These are phyloP conservation scores for Synanthedon myopaeformis DNA, from an alignment of 2,888 invertebrate genomes.

Conservation along the genomic window DNA sequence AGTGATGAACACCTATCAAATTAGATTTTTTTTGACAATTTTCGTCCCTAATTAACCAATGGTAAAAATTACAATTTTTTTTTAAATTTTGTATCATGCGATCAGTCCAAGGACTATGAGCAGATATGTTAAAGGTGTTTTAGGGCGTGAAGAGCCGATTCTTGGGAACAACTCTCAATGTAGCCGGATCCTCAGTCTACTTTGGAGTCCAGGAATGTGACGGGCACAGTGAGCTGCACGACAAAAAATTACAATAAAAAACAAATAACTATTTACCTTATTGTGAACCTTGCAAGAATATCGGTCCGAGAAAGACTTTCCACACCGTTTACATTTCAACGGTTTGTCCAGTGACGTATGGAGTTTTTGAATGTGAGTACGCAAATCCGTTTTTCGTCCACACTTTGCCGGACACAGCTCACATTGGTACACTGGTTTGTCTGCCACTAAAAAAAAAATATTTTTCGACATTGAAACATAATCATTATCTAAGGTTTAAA, in stretches of 20 bases:
- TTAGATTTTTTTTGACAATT: background rate
- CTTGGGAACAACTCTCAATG: no score
- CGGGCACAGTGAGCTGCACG: no score
- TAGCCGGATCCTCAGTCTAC: no score
- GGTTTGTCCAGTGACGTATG: constrained; percentile 90
- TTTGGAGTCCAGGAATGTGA: no score
- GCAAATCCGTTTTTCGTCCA: constrained; percentile 94
- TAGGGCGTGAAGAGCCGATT: no score
- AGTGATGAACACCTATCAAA: no score
- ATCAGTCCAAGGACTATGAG: no score
- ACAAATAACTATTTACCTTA: constrained; percentile 30
- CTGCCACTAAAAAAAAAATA: constrained; percentile 68
- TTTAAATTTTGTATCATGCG: no score
- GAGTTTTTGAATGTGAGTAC: constrained; percentile 95
- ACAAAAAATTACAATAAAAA: no score
- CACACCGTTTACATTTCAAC: constrained; percentile 91
- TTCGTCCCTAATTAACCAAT: background rate
- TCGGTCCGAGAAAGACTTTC: constrained; percentile 90
- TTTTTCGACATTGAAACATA: background rate
- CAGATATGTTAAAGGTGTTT: no score
- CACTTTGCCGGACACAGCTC: constrained; percentile 96
- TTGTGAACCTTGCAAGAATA: constrained; percentile 81
- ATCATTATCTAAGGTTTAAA: background rate
- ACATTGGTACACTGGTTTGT: constrained; percentile 93
- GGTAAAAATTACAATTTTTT: no score